These are phyloP conservation scores for Amphibalanus amphitrite DNA, from an alignment of 1,140 invertebrate species.

Conservation along the genomic window DNA sequence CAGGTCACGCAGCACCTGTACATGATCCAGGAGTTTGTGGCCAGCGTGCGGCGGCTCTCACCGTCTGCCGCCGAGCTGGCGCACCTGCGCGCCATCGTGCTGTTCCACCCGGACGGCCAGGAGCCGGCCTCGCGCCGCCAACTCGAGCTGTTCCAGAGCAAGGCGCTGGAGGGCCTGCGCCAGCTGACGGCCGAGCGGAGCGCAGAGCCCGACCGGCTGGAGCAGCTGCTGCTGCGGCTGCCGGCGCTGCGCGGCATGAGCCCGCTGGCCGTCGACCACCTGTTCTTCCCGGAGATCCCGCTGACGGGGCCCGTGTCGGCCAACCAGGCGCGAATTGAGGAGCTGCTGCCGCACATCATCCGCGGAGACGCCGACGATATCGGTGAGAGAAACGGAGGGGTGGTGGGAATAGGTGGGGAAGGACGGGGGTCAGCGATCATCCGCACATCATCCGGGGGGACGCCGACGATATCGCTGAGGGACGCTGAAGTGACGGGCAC, in stretches of 20 bases:
- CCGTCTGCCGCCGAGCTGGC: background rate
- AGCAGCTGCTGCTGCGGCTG: conserved; percentile 1
- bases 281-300: conserved; percentile 3
- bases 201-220: background rate
- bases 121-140: conserved; percentile 2
- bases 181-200: background rate
- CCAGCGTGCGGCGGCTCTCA: background rate
- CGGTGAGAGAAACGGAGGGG: background rate
- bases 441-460: no score
- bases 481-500: no score
- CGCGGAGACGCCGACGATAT: background rate
- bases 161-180: background rate
- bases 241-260: conserved; percentile 3
- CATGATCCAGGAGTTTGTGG: conserved; percentile 3
- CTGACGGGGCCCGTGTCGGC: background rate
- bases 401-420: no score
- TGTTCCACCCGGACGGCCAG: background rate
- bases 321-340: background rate
- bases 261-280: background rate
- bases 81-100: background rate
- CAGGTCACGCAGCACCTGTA: conserved; percentile 3
- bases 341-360: conserved; percentile 5
- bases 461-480: no score
- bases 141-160: background rate
- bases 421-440: no score